Evolutionary conservation across 2,797 vertebrate species (phyloP), one percentile per base, ranked within the genome.

Genomic region (Periparus ater): DNA sequence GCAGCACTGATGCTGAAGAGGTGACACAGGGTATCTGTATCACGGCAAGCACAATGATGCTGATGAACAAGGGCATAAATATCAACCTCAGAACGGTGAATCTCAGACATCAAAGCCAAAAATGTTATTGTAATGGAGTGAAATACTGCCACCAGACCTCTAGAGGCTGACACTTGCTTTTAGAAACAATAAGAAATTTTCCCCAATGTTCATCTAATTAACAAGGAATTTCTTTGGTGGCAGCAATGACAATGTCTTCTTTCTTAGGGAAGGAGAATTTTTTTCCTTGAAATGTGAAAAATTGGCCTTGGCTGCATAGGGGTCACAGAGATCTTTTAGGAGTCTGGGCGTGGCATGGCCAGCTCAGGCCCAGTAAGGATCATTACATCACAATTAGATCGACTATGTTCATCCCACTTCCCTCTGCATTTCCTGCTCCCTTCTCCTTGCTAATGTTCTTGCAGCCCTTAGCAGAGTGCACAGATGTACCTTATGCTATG

Each of bases 11-110:
- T n/a, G 55, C 27, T 27, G 51, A 42, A 29, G 60, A n/a, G 34
- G 48, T 29, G 55, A 25, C 25, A 23, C 13, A 0, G n/a, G 7
- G 6, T 17, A 18, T 16, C 51, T 54, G 45, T 17, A 30, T 10
- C 32, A 8, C 3, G 0, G 5, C 2, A 0, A 61, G 32, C 21
- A 15, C 14, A 19, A 27, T 0, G 23, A 13, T 1, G 0, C 58
- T 65, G 51, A 19, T 1, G 1, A 79, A 9, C 50, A 27, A 76
- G 44, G 30, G 20, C 17, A 11, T 11, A 2, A 2, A 42, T 34
- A 38, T 11, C 7, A 16, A 12, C 22, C 40, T 21, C 36, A 8
- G 34, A 72, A 47, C 1, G 6, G 23, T 13, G n/a, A 57, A 38
- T 50, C 14, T 57, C 42, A 29, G 23, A 16, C 16, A 51, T 30